Percentiles rank a stretch among this genome's conserved stretches.
These are phyloP conservation scores for Thera britannica DNA, from an alignment of 2,888 invertebrate genomes.

Conservation along the genomic window DNA sequence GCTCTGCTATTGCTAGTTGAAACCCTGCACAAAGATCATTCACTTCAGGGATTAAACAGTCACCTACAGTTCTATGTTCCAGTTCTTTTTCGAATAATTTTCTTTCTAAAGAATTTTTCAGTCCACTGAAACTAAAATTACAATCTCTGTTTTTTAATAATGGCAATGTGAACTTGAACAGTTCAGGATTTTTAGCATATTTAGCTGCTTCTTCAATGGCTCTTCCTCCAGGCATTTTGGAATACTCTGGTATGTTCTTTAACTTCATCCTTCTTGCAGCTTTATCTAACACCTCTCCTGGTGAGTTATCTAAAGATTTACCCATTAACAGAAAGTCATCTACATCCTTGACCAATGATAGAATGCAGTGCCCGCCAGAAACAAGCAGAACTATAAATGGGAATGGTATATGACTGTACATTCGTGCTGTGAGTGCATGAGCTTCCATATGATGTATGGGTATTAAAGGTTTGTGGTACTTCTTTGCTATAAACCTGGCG, in stretches of 20 bases:
- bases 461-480: constrained; percentile 91
- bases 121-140: constrained; percentile 95
- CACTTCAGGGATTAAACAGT: constrained; percentile 89
- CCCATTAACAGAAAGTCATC: constrained; percentile 93
- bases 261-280: constrained; percentile 94
- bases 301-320: constrained; percentile 92
- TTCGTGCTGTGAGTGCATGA: constrained; percentile 95
- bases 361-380: constrained; percentile 96
- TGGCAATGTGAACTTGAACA: constrained; percentile 88
- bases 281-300: constrained; percentile 97
- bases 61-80: constrained; percentile 84
- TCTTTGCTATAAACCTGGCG: constrained; percentile 90
- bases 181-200: constrained; percentile 85
- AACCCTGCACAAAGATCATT: constrained; percentile 94
- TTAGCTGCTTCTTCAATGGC: constrained; percentile 93
- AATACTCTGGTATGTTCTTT: constrained; percentile 89
- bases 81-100: constrained; percentile 86
- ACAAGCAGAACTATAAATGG: constrained; percentile 95
- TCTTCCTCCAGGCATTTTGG: constrained; percentile 91
- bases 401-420: constrained; percentile 89
- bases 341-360: constrained; percentile 89
- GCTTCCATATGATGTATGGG: constrained; percentile 99
- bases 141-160: constrained; percentile 89
- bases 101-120: constrained; percentile 86
- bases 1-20: constrained; percentile 89